Percentiles rank a stretch among this genome's conserved stretches.
Evolutionary conservation across 92 coral and sea anemone species (phyloP).

Genomic region (Zoanthus sansibaricus): DNA sequence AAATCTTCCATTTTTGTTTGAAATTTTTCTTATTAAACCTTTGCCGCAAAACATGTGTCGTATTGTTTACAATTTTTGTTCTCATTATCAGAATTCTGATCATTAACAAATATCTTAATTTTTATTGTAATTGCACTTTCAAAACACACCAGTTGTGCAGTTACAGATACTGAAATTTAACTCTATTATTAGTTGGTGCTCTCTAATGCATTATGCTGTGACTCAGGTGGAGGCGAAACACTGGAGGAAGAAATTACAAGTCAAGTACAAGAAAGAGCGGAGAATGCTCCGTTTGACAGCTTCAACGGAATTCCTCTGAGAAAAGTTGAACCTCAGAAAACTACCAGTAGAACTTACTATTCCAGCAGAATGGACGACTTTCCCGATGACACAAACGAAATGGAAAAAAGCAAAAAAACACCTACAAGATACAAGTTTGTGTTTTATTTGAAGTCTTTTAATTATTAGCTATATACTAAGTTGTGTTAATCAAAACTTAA

Average conservation of each 20-base stretch:
- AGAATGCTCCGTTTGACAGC: constrained; percentile 23
- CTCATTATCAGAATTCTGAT: no score
- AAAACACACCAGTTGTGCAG: background rate
- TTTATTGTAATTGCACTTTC: no score
- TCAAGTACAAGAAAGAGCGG: background rate
- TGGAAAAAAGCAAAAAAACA: background rate
- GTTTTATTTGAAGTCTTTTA: background rate
- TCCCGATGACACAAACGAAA: constrained; percentile 13
- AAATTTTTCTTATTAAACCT: no score
- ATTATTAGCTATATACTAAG: no score
- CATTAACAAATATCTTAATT: no score
- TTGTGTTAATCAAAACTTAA: no score
- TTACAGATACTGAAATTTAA: no score
- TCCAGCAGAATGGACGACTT: background rate
- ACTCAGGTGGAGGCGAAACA: background rate
- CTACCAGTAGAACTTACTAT: background rate
- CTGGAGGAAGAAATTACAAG: constrained; percentile 22
- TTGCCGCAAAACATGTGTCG: no score
- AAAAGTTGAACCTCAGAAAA: background rate
- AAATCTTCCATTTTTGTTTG: no score
- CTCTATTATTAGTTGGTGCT: no score
- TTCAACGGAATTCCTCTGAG: background rate
- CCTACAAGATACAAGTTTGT: constrained; percentile 36
- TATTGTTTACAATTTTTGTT: background rate
- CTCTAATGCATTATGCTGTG: background rate